These are phyloP conservation scores for Climacteris rufus DNA, from an alignment of 2,113 vertebrate genomes.

Conservation along the genomic window DNA sequence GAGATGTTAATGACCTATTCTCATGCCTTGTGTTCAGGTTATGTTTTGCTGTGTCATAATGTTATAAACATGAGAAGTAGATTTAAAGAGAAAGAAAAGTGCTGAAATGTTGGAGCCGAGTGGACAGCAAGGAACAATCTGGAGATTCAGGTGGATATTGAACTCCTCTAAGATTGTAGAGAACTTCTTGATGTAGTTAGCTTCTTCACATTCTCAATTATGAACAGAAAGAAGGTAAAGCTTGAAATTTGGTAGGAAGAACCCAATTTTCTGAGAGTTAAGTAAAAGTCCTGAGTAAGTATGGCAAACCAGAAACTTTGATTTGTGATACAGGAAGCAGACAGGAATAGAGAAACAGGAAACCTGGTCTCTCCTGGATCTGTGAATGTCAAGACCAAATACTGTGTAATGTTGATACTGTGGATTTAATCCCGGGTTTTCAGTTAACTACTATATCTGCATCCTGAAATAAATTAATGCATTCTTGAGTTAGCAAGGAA, in stretches of 20 bases:
- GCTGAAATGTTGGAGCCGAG: not conserved
- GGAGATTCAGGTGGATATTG: rapidly evolving
- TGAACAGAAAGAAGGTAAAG: not conserved
- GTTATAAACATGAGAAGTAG: not conserved
- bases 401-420: not conserved
- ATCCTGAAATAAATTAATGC: not conserved
- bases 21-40: not conserved
- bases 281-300: not conserved
- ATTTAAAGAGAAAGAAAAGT: not conserved
- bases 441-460: not conserved
- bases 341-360: not conserved
- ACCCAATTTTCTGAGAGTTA: not conserved
- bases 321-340: not conserved
- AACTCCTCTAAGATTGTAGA: not conserved
- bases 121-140: not conserved
- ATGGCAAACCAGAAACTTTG: not conserved
- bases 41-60: not conserved
- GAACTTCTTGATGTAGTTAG: not conserved
- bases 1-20: not conserved
- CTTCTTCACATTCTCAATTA: not conserved
- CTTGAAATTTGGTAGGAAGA: not conserved
- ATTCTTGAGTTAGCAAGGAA: not conserved
- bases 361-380: not conserved
- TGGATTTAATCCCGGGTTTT: not conserved
- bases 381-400: not conserved